Evolutionary conservation across 2,113 vertebrate genomes (phyloP).

Genomic region (Tenrec ecaudatus): DNA sequence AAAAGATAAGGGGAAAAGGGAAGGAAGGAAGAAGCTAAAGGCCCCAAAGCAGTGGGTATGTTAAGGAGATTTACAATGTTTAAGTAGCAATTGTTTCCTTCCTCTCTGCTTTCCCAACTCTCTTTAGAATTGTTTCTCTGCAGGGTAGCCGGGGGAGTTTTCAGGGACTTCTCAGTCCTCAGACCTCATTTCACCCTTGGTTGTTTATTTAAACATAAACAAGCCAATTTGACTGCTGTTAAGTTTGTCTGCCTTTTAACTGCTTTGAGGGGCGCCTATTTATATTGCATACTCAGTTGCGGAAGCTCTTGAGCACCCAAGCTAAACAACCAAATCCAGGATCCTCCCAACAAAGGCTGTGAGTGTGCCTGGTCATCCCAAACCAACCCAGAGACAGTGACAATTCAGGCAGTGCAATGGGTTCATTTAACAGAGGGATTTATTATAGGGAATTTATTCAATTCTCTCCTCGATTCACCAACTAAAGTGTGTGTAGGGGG

Average conservation of each 20-base stretch:
- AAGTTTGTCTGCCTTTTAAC: constrained; percentile 28
- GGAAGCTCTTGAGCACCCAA: background rate
- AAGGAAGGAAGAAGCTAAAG: constrained; percentile 39
- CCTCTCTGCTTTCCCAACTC: background rate
- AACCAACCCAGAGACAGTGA: background rate
- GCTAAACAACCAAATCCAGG: constrained; percentile 25
- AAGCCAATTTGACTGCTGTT: constrained; percentile 39
- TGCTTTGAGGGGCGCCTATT: constrained; percentile 28
- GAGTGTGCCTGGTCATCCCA: background rate
- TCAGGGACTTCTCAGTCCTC: background rate
- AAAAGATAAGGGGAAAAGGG: background rate
- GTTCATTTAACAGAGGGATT: constrained; percentile 10
- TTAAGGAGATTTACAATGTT: background rate
- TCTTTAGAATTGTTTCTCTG: background rate
- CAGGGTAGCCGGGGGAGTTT: background rate
- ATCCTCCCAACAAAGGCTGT: background rate
- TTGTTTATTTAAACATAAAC: constrained; percentile 59
- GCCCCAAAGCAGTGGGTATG: constrained; percentile 10
- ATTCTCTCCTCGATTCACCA: constrained; percentile 27
- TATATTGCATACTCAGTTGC: background rate
- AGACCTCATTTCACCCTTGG: background rate
- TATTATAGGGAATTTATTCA: background rate
- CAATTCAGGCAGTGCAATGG: background rate
- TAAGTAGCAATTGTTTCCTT: background rate
- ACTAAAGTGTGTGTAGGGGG: background rate